Evolutionary conservation across 1,140 invertebrate genomes (phyloP).

Genomic region (Cotesia glomerata): DNA sequence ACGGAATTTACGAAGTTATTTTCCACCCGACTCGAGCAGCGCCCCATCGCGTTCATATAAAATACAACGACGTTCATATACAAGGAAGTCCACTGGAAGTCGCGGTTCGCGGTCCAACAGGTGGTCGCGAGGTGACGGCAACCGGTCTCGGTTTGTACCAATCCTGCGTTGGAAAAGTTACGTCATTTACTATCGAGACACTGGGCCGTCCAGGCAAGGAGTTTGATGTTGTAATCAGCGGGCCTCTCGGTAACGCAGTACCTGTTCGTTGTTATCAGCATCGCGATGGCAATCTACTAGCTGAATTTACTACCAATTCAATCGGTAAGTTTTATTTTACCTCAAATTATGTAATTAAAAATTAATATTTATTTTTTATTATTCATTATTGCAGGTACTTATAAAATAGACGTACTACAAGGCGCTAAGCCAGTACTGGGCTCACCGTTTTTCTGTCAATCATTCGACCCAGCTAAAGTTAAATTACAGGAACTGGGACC

Average conservation of each 20-base stretch:
- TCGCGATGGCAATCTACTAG: conserved; percentile 89
- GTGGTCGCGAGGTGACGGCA: conserved; percentile 82
- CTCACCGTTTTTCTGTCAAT: conserved; percentile 94
- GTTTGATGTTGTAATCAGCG: conserved; percentile 88
- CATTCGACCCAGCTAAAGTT: conserved; percentile 87
- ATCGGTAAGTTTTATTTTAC: conserved; percentile 55
- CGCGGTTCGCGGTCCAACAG: conserved; percentile 95
- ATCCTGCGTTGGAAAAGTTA: conserved; percentile 77
- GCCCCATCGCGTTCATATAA: conserved; percentile 76
- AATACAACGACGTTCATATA: conserved; percentile 60
- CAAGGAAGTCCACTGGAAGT: conserved; percentile 89
- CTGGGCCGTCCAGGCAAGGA: conserved; percentile 83
- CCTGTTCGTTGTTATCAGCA: conserved; percentile 95
- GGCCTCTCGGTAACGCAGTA: conserved; percentile 87
- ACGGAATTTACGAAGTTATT: conserved; percentile 78
- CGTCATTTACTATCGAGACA: conserved; percentile 89
- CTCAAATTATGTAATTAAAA: neutral
- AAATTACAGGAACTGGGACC: conserved; percentile 75
- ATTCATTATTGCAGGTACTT: conserved; percentile 65
- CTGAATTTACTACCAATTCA: conserved; percentile 87
- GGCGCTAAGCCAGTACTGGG: conserved; percentile 90
- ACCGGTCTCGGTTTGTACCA: conserved; percentile 84
- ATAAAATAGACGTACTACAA: conserved; percentile 88
- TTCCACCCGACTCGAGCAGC: conserved; percentile 84
- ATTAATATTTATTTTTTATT: conserved; percentile 24